Percentiles rank a stretch among this genome's conserved stretches.
Conservation (phyloP, 2,797 vertebrate genomes). For the Capromys pilorides region DNA sequence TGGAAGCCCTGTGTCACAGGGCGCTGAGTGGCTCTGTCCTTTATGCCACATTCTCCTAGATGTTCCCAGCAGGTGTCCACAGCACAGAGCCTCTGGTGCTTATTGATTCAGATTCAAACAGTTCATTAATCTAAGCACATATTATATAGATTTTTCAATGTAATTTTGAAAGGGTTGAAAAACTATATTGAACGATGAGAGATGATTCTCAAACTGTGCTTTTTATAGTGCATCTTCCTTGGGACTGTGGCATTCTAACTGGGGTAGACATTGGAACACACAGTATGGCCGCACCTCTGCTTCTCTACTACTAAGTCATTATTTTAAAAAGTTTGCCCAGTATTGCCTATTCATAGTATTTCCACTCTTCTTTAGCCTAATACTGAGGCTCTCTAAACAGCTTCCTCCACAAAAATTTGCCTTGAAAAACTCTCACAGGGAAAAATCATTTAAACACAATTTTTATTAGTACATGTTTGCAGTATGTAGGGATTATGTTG, state of each 20-base stretch:
- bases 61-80: conserved; percentile 88
- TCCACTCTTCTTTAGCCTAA: not conserved
- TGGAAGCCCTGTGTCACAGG: conserved; percentile 86
- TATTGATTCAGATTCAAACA: conserved; percentile 90
- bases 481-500: not conserved
- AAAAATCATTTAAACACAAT: not conserved
- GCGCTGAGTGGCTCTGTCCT: conserved; percentile 84
- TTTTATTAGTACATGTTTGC: not conserved
- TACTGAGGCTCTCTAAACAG: not conserved
- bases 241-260: conserved; percentile 70
- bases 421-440: not conserved
- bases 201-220: conserved; percentile 88
- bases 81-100: conserved; percentile 85
- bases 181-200: conserved; percentile 88
- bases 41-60: conserved; percentile 82
- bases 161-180: conserved; percentile 89
- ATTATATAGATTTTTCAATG: conserved; percentile 91
- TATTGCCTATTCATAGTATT: not conserved
- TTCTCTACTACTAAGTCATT: not conserved
- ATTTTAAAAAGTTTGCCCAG: not conserved
- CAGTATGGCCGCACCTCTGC: fast-evolving
- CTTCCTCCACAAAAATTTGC: not conserved
- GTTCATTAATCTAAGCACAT: conserved; percentile 91
- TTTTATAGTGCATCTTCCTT: conserved; percentile 83
- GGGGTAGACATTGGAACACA: conserved; percentile 50